phyloP scores from a whole-genome alignment of 2,113 vertebrate genomes.

The Hippocampus guttulatus region DNA sequence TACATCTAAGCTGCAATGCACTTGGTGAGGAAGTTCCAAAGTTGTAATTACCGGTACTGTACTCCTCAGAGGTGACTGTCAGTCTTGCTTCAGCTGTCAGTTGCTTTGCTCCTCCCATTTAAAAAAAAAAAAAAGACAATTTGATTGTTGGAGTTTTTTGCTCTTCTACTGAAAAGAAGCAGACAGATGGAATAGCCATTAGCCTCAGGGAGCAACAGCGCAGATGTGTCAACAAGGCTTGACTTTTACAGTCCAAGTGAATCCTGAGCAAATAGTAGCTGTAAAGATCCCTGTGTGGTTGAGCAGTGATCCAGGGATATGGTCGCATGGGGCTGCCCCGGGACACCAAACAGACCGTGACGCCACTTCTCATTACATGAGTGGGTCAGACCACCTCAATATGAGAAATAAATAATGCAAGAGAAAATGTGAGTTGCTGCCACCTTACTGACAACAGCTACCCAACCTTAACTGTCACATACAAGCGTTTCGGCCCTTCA shows the following conservation, averaged over 20 bases:
- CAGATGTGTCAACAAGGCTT: constrained; percentile 66
- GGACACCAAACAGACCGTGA: constrained; percentile 68
- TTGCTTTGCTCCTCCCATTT: constrained; percentile 42
- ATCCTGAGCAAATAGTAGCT: constrained; percentile 58
- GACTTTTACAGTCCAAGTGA: constrained; percentile 66
- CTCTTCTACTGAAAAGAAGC: constrained; percentile 47
- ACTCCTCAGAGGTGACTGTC: constrained; percentile 26
- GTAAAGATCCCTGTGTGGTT: constrained; percentile 63
- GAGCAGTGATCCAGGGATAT: constrained; percentile 64
- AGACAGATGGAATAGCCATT: constrained; percentile 70
- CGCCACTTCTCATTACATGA: constrained; percentile 68
- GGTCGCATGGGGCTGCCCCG: constrained; percentile 51
- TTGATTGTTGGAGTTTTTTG: constrained; percentile 54
- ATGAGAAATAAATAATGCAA: constrained; percentile 69
- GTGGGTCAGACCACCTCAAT: constrained; percentile 65
- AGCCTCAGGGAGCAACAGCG: constrained; percentile 57
- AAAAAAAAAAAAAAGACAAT: constrained; percentile 39
- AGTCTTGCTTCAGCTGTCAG: constrained; percentile 50
- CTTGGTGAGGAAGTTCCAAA: constrained; percentile 44
- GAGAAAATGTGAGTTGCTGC: constrained; percentile 51
- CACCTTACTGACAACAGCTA: constrained; percentile 55
- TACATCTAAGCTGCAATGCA: constrained; percentile 14
- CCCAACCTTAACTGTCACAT: constrained; percentile 40
- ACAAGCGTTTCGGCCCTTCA: constrained; percentile 41
- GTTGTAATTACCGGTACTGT: constrained; percentile 14